Conservation (phyloP, 2,113 vertebrate genomes). For the Sapajus apella region DNA sequence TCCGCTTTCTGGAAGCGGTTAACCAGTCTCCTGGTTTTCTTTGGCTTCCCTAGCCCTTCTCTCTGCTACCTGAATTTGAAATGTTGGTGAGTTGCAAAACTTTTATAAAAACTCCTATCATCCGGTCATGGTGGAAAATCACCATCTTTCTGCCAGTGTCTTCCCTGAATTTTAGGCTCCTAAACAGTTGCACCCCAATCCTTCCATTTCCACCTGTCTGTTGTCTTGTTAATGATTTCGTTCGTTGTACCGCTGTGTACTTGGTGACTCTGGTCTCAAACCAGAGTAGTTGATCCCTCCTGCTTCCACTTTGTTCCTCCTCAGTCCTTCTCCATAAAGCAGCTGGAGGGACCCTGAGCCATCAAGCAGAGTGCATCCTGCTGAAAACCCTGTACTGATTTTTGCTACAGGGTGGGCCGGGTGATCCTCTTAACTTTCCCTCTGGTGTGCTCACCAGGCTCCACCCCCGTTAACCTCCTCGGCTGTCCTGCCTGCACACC, state of each 20-base stretch:
- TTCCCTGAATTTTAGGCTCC: not conserved
- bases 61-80: not conserved
- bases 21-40: not conserved
- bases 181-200: not conserved
- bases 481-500: not conserved
- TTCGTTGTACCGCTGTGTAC: not conserved
- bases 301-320: not conserved
- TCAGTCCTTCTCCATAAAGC: not conserved
- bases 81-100: not conserved
- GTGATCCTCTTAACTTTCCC: not conserved
- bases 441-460: not conserved
- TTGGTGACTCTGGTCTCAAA: not conserved
- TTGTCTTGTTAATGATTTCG: not conserved
- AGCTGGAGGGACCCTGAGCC: too few relatives aligned
- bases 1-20: not conserved
- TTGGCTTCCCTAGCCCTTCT: too few relatives aligned
- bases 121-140: not conserved
- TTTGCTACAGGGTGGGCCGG: too few relatives aligned
- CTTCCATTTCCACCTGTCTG: not conserved
- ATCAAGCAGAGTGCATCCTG: not conserved
- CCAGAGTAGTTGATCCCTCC: not conserved
- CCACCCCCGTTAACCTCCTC: not conserved
- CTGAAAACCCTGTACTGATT: too few relatives aligned
- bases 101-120: not conserved
- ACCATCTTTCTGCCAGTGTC: accelerated